Conservation (phyloP, 2,797 vertebrate species). For the Chaunax sp. region DNA sequence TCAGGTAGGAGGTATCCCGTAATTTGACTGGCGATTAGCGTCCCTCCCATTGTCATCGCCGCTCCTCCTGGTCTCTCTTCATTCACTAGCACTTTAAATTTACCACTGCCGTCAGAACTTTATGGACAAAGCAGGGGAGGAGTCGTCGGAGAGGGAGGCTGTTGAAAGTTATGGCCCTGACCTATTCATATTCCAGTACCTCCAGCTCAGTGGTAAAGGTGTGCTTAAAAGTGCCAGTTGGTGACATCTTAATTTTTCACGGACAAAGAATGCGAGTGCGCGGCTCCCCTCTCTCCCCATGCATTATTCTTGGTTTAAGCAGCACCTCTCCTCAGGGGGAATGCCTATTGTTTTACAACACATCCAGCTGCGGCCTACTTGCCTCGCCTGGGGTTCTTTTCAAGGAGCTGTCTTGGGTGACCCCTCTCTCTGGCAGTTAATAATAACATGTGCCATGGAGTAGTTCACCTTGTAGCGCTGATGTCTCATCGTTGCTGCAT, state of each 20-base stretch:
- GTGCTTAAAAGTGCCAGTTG: slow-evolving; percentile 71
- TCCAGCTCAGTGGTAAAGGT: slow-evolving; percentile 58
- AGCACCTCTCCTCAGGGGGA: slow-evolving; percentile 62
- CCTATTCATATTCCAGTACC: slow-evolving; percentile 60
- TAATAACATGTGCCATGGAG: slow-evolving; percentile 79
- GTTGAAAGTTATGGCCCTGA: slow-evolving; percentile 43
- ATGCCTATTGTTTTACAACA: slow-evolving; percentile 77
- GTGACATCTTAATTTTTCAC: slow-evolving; percentile 83
- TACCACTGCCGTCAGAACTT: slow-evolving; percentile 36
- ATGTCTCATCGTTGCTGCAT: slow-evolving; percentile 41
- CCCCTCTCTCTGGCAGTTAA: slow-evolving; percentile 82
- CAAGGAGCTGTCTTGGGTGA: slow-evolving; percentile 80
- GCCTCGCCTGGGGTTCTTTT: slow-evolving; percentile 78
- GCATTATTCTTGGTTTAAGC: slow-evolving; percentile 83
- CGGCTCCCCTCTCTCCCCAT: slow-evolving; percentile 52
- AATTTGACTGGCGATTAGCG: slow-evolving; percentile 43
- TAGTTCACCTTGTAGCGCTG: slow-evolving; percentile 82
- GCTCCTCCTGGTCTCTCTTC: background rate
- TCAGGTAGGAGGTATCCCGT: slow-evolving; percentile 29
- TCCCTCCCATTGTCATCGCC: slow-evolving; percentile 7
- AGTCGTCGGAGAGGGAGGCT: background rate
- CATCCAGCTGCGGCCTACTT: slow-evolving; percentile 80
- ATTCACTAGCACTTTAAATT: slow-evolving; percentile 34
- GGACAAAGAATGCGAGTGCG: slow-evolving; percentile 50
- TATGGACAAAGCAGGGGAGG: slow-evolving; percentile 22